Base-by-base conservation (phyloP, 2,113 vertebrate genomes). In the Porphyrio hochstetteri region DNA sequence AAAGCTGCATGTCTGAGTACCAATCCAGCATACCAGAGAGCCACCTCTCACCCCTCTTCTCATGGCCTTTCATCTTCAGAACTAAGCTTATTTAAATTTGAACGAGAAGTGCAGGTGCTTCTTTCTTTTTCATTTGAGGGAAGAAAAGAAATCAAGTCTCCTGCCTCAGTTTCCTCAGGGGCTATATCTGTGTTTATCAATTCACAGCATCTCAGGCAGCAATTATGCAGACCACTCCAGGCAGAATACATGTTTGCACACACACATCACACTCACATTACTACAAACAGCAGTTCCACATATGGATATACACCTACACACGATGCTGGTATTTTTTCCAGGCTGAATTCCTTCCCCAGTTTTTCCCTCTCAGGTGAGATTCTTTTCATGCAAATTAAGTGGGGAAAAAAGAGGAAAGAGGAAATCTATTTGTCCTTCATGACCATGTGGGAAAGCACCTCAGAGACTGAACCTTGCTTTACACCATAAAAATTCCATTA, bases 41-140 rank as follows among this genome's bases (percentile, higher is more conserved):
- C 1, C 17, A 46, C 3, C 9, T 36, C 40, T 61, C 12, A 24
- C 1, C 6, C 28, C 27, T 75, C 31, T 63, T 46, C 35, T 44
- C 6, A 29, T 5, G 4, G 31, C 13, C 53, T 90, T 57, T 88
- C 28, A 27, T 31, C 31, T 60, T 71, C 46, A 87, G 25, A 70
- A 90, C 9, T 5, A 80, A 16, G 4, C 1, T 82, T 2, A 48
- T 25, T 82, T 75, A 46, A 69, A 67, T 55, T 40, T 44, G 5
- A 16, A 38, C 36, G 1, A 1, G 2, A 35, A 31, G 16, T 6
- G 11, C 29, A 70, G 5, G 10, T 16, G 67, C 3, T 20, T 2
- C 7, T 56, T 72, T 14, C 42, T 36, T 72, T 64, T 50, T n/a
- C 48, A 48, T 48, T 11, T 48, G 48, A 48, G 11, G 21, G 21